Percentiles rank a stretch among this genome's conserved stretches.
Conservation (phyloP, 2,888 invertebrate species). For the Pecten maximus region DNA sequence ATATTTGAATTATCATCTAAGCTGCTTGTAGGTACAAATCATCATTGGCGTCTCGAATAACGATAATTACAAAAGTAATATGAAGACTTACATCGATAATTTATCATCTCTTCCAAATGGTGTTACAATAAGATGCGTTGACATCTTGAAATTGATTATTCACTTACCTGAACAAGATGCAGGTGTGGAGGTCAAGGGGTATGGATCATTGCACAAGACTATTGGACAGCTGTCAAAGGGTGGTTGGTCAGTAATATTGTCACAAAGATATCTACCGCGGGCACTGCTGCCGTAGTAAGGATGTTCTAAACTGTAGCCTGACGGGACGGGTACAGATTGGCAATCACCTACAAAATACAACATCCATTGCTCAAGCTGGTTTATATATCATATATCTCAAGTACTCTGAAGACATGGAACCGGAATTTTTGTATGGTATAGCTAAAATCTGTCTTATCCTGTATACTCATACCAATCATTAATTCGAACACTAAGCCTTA, state of each 20-base stretch:
- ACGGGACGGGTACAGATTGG: background rate
- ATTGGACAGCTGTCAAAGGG: background rate
- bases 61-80: too few relatives aligned
- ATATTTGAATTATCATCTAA: too few relatives aligned
- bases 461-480: too few relatives aligned
- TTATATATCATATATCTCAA: background rate
- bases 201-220: background rate
- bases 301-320: background rate
- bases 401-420: background rate
- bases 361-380: too few relatives aligned
- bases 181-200: background rate
- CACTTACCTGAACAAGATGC: background rate
- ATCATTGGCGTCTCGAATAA: too few relatives aligned
- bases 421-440: background rate
- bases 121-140: background rate
- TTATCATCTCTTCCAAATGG: background rate
- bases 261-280: background rate
- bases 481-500: too few relatives aligned
- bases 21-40: too few relatives aligned
- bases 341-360: background rate
- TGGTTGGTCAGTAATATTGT: background rate
- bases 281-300: background rate
- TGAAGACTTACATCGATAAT: background rate
- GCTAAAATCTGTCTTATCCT: too few relatives aligned
- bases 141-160: too few relatives aligned